Evolutionary conservation across 2,888 invertebrate species (phyloP).

Genomic region (Macaria liturata): DNA sequence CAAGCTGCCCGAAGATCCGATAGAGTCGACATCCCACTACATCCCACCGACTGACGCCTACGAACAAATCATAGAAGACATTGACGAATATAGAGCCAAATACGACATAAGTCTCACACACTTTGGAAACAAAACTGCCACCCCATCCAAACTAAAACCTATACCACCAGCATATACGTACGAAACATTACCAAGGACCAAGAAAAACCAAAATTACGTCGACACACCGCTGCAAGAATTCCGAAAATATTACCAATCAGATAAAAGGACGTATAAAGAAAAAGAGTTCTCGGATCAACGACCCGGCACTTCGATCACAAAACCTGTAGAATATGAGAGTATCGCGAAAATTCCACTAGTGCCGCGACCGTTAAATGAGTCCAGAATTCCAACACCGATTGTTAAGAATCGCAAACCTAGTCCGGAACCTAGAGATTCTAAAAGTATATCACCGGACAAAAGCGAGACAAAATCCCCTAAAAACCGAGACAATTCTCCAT

Average conservation of each 20-base stretch:
- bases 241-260: slow-evolving; percentile 60
- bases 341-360: neutral
- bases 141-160: slow-evolving; percentile 41
- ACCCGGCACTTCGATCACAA: neutral
- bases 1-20: no score
- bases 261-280: slow-evolving; percentile 21
- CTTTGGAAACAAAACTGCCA: slow-evolving; percentile 46
- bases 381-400: neutral
- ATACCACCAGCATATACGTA: slow-evolving; percentile 40
- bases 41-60: neutral
- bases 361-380: neutral
- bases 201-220: slow-evolving; percentile 47
- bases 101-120: slow-evolving; percentile 41
- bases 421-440: neutral
- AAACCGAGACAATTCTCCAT: neutral
- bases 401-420: neutral
- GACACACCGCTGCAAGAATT: slow-evolving; percentile 67
- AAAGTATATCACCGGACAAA: neutral
- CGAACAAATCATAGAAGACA: slow-evolving; percentile 41
- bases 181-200: slow-evolving; percentile 15
- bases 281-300: slow-evolving; percentile 5
- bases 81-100: slow-evolving; percentile 54
- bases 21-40: no score
- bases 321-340: neutral
- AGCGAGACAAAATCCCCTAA: neutral